A percentile compares a stretch with the other conserved stretches of the same genome.
These are phyloP conservation scores for Pandemis corylana DNA, from an alignment of 2,888 invertebrate genomes.

Conservation along the genomic window DNA sequence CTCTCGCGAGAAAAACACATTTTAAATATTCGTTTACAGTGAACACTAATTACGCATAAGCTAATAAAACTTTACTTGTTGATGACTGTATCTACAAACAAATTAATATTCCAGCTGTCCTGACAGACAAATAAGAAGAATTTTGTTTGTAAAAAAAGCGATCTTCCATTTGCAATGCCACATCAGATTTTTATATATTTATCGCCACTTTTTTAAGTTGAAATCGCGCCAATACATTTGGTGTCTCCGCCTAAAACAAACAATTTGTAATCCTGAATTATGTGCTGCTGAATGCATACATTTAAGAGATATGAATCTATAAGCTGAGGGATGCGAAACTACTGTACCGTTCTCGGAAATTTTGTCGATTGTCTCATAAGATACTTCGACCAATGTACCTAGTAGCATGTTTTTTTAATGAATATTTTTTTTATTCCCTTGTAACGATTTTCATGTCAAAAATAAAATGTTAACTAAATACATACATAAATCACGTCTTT, in stretches of 20 bases:
- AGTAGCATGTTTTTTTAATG: neutral
- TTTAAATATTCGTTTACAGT: conserved; percentile 55
- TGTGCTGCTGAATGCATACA: conserved; percentile 84
- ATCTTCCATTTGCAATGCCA: conserved; percentile 70
- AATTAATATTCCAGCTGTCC: conserved; percentile 68
- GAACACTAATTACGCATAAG: conserved; percentile 60
- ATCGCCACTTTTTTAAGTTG: conserved; percentile 82
- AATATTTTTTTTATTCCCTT: neutral
- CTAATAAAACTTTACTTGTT: conserved; percentile 64
- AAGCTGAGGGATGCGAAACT: conserved; percentile 67
- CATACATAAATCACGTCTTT: too few relatives aligned
- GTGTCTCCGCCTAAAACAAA: conserved; percentile 83
- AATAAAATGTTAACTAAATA: too few relatives aligned
- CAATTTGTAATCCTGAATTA: conserved; percentile 85
- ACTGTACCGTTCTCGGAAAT: conserved; percentile 43
- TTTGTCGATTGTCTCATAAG: conserved; percentile 55
- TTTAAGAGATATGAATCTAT: conserved; percentile 84
- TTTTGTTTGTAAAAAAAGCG: conserved; percentile 57
- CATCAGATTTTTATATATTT: conserved; percentile 77
- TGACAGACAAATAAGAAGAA: conserved; percentile 74
- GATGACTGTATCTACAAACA: conserved; percentile 66
- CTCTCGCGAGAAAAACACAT: neutral
- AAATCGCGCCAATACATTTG: conserved; percentile 81
- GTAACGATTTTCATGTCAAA: neutral
- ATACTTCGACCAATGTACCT: neutral